Evolutionary conservation across 2,888 invertebrate genomes (phyloP).

Genomic region (Crossocerus cetratus): DNA sequence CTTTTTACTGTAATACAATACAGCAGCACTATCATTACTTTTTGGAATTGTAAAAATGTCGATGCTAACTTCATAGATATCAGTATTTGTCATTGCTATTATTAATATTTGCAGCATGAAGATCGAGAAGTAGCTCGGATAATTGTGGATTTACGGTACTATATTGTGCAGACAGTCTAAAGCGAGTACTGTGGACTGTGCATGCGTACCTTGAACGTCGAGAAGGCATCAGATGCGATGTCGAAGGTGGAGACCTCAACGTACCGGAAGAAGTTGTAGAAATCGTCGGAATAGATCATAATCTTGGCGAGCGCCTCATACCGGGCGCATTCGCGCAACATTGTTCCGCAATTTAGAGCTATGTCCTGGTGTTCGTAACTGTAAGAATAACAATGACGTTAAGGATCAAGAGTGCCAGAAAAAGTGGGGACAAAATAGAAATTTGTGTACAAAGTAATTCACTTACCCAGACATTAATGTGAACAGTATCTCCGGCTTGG

Average conservation of each 20-base stretch:
- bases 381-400: slow-evolving; percentile 66
- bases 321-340: slow-evolving; percentile 98
- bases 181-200: not conserved
- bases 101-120: too few relatives aligned
- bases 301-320: slow-evolving; percentile 99
- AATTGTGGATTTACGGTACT: not conserved
- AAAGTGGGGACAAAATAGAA: too few relatives aligned
- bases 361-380: slow-evolving; percentile 99
- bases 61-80: too few relatives aligned
- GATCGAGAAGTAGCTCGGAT: too few relatives aligned
- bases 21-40: too few relatives aligned
- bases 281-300: slow-evolving; percentile 97
- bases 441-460: too few relatives aligned
- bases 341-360: slow-evolving; percentile 98
- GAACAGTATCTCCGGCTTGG: slow-evolving; percentile 97
- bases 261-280: slow-evolving; percentile 99
- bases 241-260: slow-evolving; percentile 99
- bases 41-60: too few relatives aligned
- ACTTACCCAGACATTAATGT: slow-evolving; percentile 95
- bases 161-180: not conserved
- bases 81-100: too few relatives aligned
- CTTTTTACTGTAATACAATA: too few relatives aligned
- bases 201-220: slow-evolving; percentile 95
- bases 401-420: not conserved
- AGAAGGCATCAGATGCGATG: slow-evolving; percentile 99